Conservation (phyloP, 2,113 vertebrate species). For the Spheniscus mendiculus region DNA sequence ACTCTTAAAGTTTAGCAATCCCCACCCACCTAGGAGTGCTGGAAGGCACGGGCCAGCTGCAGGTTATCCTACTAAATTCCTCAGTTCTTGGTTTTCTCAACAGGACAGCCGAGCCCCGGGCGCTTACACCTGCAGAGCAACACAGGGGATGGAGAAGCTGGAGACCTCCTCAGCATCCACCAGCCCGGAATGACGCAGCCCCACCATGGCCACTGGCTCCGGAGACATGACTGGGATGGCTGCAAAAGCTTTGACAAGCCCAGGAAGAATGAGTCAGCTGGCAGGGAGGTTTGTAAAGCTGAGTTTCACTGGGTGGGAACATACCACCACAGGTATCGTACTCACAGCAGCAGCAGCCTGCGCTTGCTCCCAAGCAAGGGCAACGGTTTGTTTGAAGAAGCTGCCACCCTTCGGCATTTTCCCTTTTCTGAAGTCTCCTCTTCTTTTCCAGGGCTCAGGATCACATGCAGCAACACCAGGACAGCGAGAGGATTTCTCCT, state of each 20-base stretch:
- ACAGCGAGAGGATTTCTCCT: not conserved
- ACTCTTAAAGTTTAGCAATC: not conserved
- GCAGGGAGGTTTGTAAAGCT: not conserved
- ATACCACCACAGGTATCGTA: not conserved
- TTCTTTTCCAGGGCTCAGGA: not conserved
- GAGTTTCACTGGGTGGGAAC: not conserved
- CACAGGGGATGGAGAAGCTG: not conserved
- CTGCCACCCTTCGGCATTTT: too few relatives aligned
- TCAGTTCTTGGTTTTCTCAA: not conserved
- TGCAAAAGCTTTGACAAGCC: not conserved
- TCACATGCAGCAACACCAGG: not conserved
- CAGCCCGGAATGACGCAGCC: not conserved
- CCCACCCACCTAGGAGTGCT: not conserved
- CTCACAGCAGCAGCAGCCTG: not conserved
- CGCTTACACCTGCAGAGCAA: not conserved
- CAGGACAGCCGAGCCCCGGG: not conserved
- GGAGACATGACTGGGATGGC: not conserved
- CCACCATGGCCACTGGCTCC: fast-evolving
- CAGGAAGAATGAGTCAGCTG: not conserved
- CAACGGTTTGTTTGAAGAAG: not conserved
- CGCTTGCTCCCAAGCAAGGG: not conserved
- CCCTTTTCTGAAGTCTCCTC: not conserved
- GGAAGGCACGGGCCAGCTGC: not conserved
- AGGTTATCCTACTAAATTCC: not conserved
- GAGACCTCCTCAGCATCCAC: not conserved